These are phyloP conservation scores for Eulemur macaco DNA, from an alignment of 2,113 vertebrate genomes.

Conservation along the genomic window DNA sequence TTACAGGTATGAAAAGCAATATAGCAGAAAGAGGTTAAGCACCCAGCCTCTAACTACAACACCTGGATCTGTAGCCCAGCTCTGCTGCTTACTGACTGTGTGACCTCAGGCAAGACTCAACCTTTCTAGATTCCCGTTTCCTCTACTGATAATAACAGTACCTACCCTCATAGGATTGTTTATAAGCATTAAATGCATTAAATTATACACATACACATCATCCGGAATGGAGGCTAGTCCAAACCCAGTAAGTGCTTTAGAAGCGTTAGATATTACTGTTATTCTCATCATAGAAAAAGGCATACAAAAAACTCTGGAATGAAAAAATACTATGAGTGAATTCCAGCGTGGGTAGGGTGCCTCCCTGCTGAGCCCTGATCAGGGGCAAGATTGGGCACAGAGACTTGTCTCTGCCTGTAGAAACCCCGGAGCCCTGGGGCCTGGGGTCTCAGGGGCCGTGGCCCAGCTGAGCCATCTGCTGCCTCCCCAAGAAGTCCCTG, in stretches of 20 bases:
- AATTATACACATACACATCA: not conserved
- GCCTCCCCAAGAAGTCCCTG: not conserved
- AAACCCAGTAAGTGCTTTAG: not conserved
- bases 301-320: not conserved
- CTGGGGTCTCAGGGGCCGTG: not conserved
- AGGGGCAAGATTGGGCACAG: not conserved
- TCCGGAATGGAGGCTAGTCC: not conserved
- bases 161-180: not conserved
- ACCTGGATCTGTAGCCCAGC: not conserved
- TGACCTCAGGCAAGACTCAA: not conserved
- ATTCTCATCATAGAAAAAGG: not conserved
- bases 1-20: not conserved
- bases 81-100: not conserved
- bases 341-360: not conserved
- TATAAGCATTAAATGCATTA: not conserved
- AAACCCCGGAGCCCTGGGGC: not conserved
- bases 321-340: not conserved
- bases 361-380: not conserved
- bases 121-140: not conserved
- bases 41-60: not conserved
- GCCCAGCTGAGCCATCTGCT: conserved; percentile 7
- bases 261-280: not conserved
- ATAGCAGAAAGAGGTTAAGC: not conserved
- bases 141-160: not conserved
- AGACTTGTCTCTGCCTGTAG: conserved; percentile 29